phyloP scores from a whole-genome alignment of 2,888 invertebrate genomes.

The Limnephilus lunatus region DNA sequence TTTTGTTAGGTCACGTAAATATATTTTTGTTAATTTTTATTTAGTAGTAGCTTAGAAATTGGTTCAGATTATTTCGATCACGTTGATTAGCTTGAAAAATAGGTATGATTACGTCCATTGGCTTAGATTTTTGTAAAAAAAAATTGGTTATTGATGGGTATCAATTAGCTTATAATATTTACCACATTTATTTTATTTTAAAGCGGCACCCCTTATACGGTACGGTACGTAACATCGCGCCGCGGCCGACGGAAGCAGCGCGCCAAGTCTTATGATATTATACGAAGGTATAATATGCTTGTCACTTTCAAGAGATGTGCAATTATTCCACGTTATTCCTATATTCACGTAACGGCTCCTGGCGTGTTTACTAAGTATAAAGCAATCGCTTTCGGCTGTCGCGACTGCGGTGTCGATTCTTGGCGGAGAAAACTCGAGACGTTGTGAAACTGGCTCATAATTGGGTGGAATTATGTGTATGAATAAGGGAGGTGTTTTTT shows the following conservation, averaged over 20 bases:
- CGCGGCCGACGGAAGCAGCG: background rate
- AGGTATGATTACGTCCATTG: too few species aligned
- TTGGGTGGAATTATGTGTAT: background rate
- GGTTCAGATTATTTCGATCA: too few species aligned
- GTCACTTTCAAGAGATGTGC: background rate
- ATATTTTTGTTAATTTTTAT: too few species aligned
- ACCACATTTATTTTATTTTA: background rate
- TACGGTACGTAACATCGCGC: background rate
- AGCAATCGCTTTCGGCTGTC: background rate
- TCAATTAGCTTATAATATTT: too few species aligned
- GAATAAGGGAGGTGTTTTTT: background rate
- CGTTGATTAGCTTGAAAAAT: too few species aligned
- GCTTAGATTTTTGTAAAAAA: too few species aligned
- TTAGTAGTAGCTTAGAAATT: too few species aligned
- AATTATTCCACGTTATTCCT: conserved; percentile 2
- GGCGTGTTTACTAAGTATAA: conserved; percentile 2
- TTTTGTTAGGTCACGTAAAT: too few species aligned
- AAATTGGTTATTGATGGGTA: too few species aligned
- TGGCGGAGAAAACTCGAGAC: background rate
- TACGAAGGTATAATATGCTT: conserved; percentile 2
- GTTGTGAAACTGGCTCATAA: background rate
- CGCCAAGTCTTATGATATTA: background rate
- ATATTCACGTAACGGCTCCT: background rate
- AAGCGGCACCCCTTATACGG: background rate
- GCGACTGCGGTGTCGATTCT: background rate